These are phyloP conservation scores for Cyclargus thomasi DNA, from an alignment of 1,140 invertebrate species.

Conservation along the genomic window DNA sequence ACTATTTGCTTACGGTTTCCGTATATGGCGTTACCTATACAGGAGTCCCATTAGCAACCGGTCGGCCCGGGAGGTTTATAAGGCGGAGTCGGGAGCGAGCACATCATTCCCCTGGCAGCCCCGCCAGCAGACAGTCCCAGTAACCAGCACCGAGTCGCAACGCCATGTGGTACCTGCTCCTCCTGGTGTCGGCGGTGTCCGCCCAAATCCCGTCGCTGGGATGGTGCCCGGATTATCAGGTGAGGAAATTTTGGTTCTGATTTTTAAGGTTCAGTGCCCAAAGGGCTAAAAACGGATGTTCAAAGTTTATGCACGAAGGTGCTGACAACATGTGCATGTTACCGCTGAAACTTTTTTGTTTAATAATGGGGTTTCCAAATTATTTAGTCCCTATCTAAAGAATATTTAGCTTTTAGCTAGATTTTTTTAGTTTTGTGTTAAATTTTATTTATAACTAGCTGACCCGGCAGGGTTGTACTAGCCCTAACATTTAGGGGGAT, in stretches of 20 bases:
- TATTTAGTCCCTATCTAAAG: no score
- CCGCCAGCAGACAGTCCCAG: conserved; percentile 25
- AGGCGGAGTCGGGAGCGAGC: conserved; percentile 38
- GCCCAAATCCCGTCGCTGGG: conserved; percentile 71
- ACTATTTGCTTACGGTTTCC: neutral
- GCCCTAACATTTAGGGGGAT: no score
- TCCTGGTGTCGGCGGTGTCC: conserved; percentile 50
- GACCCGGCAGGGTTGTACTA: no score
- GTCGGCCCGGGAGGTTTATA: conserved; percentile 56
- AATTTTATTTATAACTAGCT: no score
- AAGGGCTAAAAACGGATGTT: no score
- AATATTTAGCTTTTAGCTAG: no score
- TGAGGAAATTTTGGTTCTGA: conserved; percentile 33
- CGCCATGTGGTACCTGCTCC: conserved; percentile 58
- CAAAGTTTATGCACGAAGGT: no score
- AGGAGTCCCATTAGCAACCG: conserved; percentile 40
- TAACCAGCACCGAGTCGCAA: conserved; percentile 16
- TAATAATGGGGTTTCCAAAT: no score
- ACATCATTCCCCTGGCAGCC: conserved; percentile 51
- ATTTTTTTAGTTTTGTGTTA: no score
- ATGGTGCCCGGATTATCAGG: conserved; percentile 73
- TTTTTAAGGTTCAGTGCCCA: no score
- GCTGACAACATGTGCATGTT: no score
- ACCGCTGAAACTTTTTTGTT: no score
- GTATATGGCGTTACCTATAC: neutral